Conservation (phyloP, 2,888 invertebrate species). For the Melanargia galathea region DNA sequence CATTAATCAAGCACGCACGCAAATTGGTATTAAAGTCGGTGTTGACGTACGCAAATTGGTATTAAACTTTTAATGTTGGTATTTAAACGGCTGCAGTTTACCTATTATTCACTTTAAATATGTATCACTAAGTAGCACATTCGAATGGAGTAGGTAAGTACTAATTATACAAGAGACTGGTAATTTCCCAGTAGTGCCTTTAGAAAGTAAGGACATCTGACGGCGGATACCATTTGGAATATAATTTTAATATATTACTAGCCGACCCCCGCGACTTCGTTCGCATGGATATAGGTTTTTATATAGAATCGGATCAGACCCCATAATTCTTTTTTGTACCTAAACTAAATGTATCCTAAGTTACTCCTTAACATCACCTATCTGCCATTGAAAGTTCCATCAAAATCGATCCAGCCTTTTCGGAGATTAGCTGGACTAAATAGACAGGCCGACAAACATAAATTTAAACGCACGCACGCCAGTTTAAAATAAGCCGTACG, state of each 20-base stretch:
- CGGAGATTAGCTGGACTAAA: no score
- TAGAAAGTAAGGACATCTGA: neutral
- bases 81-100: neutral
- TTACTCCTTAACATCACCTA: no score
- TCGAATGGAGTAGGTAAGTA: neutral
- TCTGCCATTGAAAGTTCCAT: no score
- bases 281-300: no score
- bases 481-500: no score
- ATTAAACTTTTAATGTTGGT: slow-evolving; percentile 3
- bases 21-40: neutral
- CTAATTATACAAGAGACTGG: neutral
- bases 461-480: no score
- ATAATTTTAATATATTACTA: neutral
- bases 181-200: slow-evolving; percentile 7
- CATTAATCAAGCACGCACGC: neutral
- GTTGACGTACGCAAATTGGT: neutral
- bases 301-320: no score
- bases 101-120: slow-evolving; percentile 1
- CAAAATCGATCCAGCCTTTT: no score
- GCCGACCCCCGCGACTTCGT: no score
- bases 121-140: neutral
- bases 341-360: no score
- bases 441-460: no score
- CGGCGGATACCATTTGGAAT: neutral
- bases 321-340: no score